Evolutionary conservation across 1,140 invertebrate species (phyloP), one percentile per base, ranked within the genome.

Genomic region (Hormaphis cornu): DNA sequence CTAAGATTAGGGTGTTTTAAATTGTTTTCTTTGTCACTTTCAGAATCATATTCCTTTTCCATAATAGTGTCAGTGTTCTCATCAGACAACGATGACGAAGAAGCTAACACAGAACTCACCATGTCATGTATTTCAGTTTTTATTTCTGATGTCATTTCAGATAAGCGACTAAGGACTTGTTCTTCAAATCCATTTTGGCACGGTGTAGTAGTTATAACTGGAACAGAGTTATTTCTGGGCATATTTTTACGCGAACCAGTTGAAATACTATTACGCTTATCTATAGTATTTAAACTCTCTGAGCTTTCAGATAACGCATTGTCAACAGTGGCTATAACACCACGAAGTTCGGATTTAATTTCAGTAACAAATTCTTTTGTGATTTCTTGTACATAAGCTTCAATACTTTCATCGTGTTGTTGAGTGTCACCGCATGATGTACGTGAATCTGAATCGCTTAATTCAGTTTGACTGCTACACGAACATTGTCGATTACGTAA

Each of bases 281-380:
- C 61, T 66, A 66, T 24, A 66, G 66, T 35, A 44, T 71, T 61
- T 8, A 71, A 58, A 58, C 66, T 72, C 50, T 75, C 74, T 22
- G 71, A 71, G 18, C 82, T 83, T 74, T 87, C 87, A 26, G 87
- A 87, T 3, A 89, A 75, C 33, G 86, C 87, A 76, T 89, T 87
- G 71, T 88, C 86, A 0, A 90, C 88, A 76, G 85, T 85, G 1
- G 85, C 87, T 61, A 89, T 89, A 0, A 90, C 87, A 77, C 86
- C 87, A 2, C 88, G 79, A 24, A 90, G 87, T 80, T 89, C 88
- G 4, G 87, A 89, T 76, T 89, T 90, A 9, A 90, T 87, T 77
- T 89, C 88, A 8, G 86, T 88, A 0, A 87, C 87, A 52, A 89
- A 78, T 79, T 89, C 87, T 78, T 85, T 86, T 0, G 87, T 88